Base-by-base conservation (phyloP, 2,113 vertebrate genomes). In the Phodopus roborovskii region DNA sequence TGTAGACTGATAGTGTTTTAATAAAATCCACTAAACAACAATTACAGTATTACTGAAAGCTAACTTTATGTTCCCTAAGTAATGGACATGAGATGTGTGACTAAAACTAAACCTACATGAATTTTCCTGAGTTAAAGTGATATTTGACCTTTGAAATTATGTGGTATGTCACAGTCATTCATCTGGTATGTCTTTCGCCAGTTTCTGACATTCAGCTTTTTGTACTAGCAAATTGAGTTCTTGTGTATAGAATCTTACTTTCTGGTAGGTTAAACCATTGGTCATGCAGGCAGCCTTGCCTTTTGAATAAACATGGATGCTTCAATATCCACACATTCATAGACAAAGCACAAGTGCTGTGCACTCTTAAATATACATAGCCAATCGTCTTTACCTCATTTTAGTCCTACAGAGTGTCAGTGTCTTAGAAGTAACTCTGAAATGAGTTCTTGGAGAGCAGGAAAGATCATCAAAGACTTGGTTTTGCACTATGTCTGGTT, bases 371-470 rank as follows among this genome's bases (percentile, higher is more conserved):
- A 6, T 33, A 6, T 39, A 9, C 10, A 22, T 16, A 0, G 2
- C 26, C 20, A 0, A 13, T 36, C 0, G 5, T 10, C 26, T 5
- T 39, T 26, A 24, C 16, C 0, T 1, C 64, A 3, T 39, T 16
- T 28, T 2, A 30, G n/a, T 10, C 39, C 26, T 19, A 12, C 5
- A 1, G 8, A 17, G 3, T 16, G 9, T 53, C 81, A 2, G 13
- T 7, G 17, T 77, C 48, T 70, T 70, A 33, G 39, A 78, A 33
- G 39, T 17, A 62, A 53, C 24, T 0, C 3, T 48, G 5, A 30
- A 15, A 28, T 7, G 36, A 45, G 8, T 33, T 19, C 77, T 10
- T 16, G 13, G 24, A 74, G n/a, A 77, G 33, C 16, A 33, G 66
- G 60, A 8, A 2, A 13, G 33, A 12, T 0, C 0, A 86, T 12